Percentiles rank a stretch among this genome's conserved stretches.
Evolutionary conservation across 2,113 vertebrate genomes (phyloP).

Genomic region (Bombycilla garrulus): DNA sequence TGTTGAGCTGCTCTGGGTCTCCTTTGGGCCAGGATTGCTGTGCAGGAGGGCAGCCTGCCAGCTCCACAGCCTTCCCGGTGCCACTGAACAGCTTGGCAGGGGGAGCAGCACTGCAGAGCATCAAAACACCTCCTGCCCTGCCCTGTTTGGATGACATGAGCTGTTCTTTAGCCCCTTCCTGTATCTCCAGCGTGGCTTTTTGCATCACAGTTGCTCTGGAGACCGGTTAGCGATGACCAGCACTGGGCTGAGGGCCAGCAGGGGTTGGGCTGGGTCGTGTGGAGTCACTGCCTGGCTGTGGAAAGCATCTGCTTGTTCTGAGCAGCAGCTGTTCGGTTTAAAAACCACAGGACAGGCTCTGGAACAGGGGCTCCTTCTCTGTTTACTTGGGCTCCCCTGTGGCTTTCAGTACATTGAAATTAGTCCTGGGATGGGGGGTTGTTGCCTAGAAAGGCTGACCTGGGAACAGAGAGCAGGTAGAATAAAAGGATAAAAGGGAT

Average conservation of each 20-base stretch:
- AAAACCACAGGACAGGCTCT: background rate
- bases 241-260: constrained; percentile 26
- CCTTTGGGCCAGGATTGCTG: background rate
- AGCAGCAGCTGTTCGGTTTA: constrained; percentile 42
- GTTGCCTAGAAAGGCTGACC: too few species aligned
- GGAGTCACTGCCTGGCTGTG: constrained; percentile 29
- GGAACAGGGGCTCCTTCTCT: background rate
- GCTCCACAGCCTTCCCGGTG: background rate
- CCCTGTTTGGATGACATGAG: background rate
- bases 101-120: background rate
- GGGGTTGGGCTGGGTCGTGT: constrained; percentile 50
- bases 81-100: background rate
- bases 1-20: background rate
- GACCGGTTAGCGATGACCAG: constrained; percentile 23
- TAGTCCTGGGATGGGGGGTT: background rate
- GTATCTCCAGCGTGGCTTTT: background rate
- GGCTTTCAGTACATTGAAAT: background rate
- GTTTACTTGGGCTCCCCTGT: background rate
- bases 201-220: constrained; percentile 64
- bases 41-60: background rate
- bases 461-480: too few species aligned
- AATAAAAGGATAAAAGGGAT: too few species aligned
- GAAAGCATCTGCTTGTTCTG: constrained; percentile 16
- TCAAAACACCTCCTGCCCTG: background rate
- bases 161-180: background rate